Evolutionary conservation across 2,797 vertebrate species (phyloP).

Genomic region (Acanthornis magna): DNA sequence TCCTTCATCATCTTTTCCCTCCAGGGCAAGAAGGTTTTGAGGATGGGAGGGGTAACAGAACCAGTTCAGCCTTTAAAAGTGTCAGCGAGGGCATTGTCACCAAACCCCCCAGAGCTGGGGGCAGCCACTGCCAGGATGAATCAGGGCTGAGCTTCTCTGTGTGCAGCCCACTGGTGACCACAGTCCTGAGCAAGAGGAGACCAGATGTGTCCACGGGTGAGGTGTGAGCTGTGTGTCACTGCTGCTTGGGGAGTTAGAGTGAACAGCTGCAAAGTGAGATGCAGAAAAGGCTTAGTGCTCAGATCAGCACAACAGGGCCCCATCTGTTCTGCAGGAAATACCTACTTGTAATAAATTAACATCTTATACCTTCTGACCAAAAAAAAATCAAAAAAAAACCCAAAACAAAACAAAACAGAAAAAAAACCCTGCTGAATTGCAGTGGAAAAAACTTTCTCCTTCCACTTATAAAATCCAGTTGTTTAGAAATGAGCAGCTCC

Average conservation of each 20-base stretch:
- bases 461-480: background rate
- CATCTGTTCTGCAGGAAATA: background rate
- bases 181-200: background rate
- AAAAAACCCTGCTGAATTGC: background rate
- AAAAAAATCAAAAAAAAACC: background rate
- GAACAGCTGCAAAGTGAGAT: background rate
- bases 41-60: background rate
- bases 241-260: background rate
- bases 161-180: background rate
- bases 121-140: background rate
- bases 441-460: background rate
- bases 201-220: background rate
- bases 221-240: background rate
- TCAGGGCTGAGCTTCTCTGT: background rate
- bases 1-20: background rate
- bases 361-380: background rate
- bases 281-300: background rate
- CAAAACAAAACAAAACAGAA: background rate
- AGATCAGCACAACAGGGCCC: background rate
- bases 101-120: background rate
- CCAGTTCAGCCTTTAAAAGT: background rate
- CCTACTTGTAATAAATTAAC: background rate
- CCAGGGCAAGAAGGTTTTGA: background rate
- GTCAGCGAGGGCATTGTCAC: background rate
- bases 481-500: constrained; percentile 7